Base-by-base conservation (phyloP, 1,140 invertebrate species). In the Muscidifurax raptorellus region DNA sequence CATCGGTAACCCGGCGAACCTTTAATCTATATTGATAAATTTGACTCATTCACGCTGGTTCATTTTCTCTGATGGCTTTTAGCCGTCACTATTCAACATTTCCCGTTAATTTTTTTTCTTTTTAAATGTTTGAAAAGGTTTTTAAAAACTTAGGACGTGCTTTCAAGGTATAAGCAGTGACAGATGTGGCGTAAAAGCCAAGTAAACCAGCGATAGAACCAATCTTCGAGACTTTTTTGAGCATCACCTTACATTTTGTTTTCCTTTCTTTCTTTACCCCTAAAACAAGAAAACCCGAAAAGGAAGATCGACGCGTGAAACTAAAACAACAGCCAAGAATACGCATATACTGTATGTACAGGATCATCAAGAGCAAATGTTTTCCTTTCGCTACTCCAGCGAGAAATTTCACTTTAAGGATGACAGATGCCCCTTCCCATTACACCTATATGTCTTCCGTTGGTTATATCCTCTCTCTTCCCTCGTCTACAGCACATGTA, bases 351-450 rank as follows among this genome's bases (percentile, higher is more conserved):
- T 40, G n/a, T 30, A 44, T 75, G 22, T 12, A 10, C 27, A 75
- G 30, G 22, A 32, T 30, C 27, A 10, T 36, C 22, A n/a, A 52
- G 52, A 52, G 27, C 52, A 78, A 52, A 78, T 79, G 27, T 79
- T 79, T 47, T 79, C 22, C 47, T n/a, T 32, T 44, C 59, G 44
- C n/a, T 28, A 66, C 36, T 59, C 22, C 12, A 52, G 40, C n/a
- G 44, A n/a, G 44, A 28, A 59, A 79, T 79, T 66, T 79, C 28
- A 52, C 27, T 66, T 66, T 36, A 28, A 59, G 47, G 76, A 66
- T 79, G 59, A 79, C 44, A 28, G 76, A 79, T 79, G 76, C 44
- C 44, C 9, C 18, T 71, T 71, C 44, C 44, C 27, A 10, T 27
- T n/a, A 27, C 44, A 30, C 30, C 76, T 25, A 75, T 25, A 75